Conservation (phyloP, 2,113 vertebrate species). For the Neopipo cinnamomea region DNA sequence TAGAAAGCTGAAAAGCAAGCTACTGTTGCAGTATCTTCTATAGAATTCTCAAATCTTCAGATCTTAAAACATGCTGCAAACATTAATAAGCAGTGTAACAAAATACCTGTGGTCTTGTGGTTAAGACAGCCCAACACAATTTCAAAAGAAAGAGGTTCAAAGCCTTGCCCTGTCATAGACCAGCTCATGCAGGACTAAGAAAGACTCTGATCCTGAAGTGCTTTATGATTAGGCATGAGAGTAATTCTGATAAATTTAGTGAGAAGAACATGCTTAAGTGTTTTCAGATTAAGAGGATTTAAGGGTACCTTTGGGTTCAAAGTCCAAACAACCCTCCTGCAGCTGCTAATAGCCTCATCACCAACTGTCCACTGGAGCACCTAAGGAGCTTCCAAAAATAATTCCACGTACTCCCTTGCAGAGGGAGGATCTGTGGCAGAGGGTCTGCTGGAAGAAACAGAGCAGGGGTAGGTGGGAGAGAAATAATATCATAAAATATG, state of each 20-base stretch:
- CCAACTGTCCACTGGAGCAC: neutral
- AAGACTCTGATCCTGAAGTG: neutral
- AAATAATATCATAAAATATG: neutral
- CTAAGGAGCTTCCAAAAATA: neutral
- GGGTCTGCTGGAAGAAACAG: neutral
- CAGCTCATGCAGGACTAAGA: neutral
- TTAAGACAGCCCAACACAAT: neutral
- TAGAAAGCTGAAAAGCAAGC: neutral
- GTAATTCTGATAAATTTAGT: neutral
- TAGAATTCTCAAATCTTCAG: neutral
- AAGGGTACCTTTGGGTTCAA: neutral
- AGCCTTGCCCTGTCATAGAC: neutral
- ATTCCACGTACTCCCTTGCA: fast-evolving
- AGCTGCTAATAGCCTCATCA: neutral
- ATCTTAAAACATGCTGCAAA: neutral
- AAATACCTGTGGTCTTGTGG: constrained; percentile 60
- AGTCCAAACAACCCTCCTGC: neutral
- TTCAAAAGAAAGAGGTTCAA: constrained; percentile 36
- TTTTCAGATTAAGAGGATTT: neutral
- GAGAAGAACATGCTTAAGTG: neutral
- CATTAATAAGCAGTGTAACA: constrained; percentile 20
- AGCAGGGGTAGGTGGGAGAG: neutral
- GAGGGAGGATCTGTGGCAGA: neutral
- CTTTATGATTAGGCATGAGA: neutral
- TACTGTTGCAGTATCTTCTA: neutral